Base-by-base conservation (phyloP, 35 echinoderm and acorn worm genomes). In the Lytechinus pictus region DNA sequence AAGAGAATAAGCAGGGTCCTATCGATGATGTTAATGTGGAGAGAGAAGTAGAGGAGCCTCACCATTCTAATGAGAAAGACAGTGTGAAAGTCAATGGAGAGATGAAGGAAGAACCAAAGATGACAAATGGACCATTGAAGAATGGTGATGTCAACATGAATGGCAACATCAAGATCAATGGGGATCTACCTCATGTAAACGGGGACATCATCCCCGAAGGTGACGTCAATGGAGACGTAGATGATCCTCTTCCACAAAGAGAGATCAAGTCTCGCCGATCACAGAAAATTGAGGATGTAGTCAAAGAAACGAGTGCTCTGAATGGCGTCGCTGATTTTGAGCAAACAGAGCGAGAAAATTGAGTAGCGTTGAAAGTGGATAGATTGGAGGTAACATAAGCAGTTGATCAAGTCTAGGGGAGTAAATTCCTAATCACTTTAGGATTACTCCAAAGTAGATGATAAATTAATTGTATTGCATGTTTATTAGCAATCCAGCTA, bases 241-340 rank as follows among this genome's bases (percentile, higher is more conserved):
- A 57, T 10, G 92, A 3, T 8, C 53, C 92, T 14, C 54, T 93
- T 9, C 92, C 92, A n/a, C 92, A 93, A n/a, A 54, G 92, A 24
- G 92, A 93, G 54, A 55, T 54, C 53, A 93, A 93, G 55, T 57
- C 92, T 10, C 92, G 92, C 53, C 92, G 92, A 6, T 54, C 92
- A 57, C 92, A 54, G 92, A 93, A 93, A 24, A 57, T 93, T 14
- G 92, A 55, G 9, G 14, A 54, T 14, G 92, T 93, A 27, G 92
- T 93, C 4, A 93, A 93, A 57, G 92, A 93, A 54, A 93, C 92
- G 9, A 93, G 53, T 27, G 28, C 52, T 55, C 92, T 93, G 5
- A 93, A 93, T 9, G 92, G 92, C 19, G 92, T 56, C 3, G 55
- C 53, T 14, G 92, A 54, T 54, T 92, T 44, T 54, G 91, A 93